Evolutionary conservation across 2,888 invertebrate species (phyloP).

Genomic region (Parthenolecanium corni): DNA sequence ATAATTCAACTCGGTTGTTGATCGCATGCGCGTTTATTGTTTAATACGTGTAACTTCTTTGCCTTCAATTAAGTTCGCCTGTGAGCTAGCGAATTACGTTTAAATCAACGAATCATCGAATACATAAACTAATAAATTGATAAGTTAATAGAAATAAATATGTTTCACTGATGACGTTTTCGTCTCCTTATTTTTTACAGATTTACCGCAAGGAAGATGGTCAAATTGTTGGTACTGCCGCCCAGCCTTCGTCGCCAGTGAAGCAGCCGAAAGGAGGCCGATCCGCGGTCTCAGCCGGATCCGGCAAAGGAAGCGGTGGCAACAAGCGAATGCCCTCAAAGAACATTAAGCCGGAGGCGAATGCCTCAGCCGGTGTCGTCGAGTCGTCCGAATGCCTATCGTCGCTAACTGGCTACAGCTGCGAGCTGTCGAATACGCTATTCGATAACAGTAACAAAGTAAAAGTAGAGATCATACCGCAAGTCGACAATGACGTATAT

Average conservation of each 20-base stretch:
- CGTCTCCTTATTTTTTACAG: too few species aligned
- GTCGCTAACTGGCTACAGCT: constrained; percentile 11
- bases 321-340: constrained; percentile 12
- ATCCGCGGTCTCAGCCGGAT: background rate
- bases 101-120: too few species aligned
- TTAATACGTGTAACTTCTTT: too few species aligned
- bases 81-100: too few species aligned
- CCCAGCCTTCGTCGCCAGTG: background rate
- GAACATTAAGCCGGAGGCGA: background rate
- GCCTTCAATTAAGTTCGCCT: too few species aligned
- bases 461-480: constrained; percentile 26
- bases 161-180: too few species aligned
- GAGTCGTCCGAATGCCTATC: constrained; percentile 6
- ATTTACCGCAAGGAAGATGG: constrained; percentile 12
- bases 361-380: background rate
- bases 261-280: constrained; percentile 5
- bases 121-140: too few species aligned
- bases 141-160: too few species aligned
- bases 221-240: background rate
- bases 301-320: background rate
- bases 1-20: too few species aligned
- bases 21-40: too few species aligned
- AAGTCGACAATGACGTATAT: constrained; percentile 24
- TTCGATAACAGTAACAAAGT: constrained; percentile 26
- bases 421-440: constrained; percentile 20